Evolutionary conservation across 2,888 invertebrate species (phyloP).

Genomic region (Oegoconia quadripuncta): DNA sequence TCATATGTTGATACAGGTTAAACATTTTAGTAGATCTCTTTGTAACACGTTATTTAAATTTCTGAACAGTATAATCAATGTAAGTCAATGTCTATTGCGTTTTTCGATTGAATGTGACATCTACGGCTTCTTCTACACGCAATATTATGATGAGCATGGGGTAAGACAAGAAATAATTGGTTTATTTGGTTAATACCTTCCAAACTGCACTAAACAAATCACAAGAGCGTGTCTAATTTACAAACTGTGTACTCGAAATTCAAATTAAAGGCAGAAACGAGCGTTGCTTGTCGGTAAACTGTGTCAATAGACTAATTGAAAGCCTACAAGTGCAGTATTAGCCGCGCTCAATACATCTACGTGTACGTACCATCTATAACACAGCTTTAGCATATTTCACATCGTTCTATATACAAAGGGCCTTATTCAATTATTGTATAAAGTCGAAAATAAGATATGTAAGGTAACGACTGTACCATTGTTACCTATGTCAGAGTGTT

Average conservation of each 20-base stretch:
- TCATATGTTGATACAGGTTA: slow-evolving; percentile 86
- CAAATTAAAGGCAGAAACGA: slow-evolving; percentile 1
- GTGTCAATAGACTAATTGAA: slow-evolving; percentile 71
- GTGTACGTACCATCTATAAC: too few species aligned
- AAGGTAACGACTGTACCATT: not conserved
- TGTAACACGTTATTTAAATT: slow-evolving; percentile 34
- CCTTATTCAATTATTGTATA: too few species aligned
- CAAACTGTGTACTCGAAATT: not conserved
- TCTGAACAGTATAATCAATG: slow-evolving; percentile 43
- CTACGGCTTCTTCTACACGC: slow-evolving; percentile 6
- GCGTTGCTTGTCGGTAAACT: slow-evolving; percentile 37
- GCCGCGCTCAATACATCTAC: slow-evolving; percentile 38
- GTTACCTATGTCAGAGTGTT: not conserved
- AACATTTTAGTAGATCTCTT: slow-evolving; percentile 80
- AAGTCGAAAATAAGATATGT: too few species aligned
- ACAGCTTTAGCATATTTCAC: too few species aligned
- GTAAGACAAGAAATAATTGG: too few species aligned
- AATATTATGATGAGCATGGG: not conserved
- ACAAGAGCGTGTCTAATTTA: too few species aligned
- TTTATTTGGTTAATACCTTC: too few species aligned
- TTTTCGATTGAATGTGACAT: not conserved
- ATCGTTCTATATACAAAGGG: too few species aligned
- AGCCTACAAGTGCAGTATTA: slow-evolving; percentile 54
- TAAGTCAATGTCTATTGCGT: slow-evolving; percentile 23
- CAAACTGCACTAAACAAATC: too few species aligned